Percentiles rank a stretch among this genome's conserved stretches.
These are phyloP conservation scores for Mesorhabditis sp. DNA, from an alignment of 2,888 invertebrate genomes.

Conservation along the genomic window DNA sequence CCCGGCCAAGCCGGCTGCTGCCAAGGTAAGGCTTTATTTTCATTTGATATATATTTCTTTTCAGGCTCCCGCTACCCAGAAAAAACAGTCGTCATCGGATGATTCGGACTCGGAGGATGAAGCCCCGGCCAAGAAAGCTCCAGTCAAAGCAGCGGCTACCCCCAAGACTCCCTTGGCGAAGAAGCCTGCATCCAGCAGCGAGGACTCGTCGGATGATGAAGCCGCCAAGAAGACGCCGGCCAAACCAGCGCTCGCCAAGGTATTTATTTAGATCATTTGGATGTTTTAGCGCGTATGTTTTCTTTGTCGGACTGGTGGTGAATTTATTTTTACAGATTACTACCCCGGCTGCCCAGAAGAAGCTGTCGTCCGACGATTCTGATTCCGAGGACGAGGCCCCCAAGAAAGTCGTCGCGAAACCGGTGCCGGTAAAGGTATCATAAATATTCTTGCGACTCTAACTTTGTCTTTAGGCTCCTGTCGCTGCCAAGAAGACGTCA, in stretches of 20 bases:
- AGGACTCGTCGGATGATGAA: slow-evolving; percentile 17
- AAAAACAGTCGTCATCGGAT: slow-evolving; percentile 14
- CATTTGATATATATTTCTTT: too few species aligned
- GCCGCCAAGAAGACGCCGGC: slow-evolving; percentile 10
- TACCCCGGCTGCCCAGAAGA: slow-evolving; percentile 8
- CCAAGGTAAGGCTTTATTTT: background rate
- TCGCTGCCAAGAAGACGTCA: slow-evolving; percentile 27
- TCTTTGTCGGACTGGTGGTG: background rate
- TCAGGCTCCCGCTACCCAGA: slow-evolving; percentile 9
- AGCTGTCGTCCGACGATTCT: slow-evolving; percentile 11
- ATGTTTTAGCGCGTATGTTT: background rate
- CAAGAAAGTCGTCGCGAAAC: background rate
- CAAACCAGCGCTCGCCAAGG: background rate
- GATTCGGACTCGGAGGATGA: slow-evolving; percentile 14
- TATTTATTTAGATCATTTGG: background rate
- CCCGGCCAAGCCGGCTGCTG: slow-evolving; percentile 13
- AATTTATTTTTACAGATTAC: background rate
- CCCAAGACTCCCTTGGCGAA: slow-evolving; percentile 20
- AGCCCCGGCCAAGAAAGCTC: background rate
- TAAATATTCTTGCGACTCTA: background rate
- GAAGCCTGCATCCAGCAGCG: slow-evolving; percentile 16
- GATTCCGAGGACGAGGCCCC: slow-evolving; percentile 19
- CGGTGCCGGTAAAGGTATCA: slow-evolving; percentile 7
- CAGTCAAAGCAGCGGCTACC: slow-evolving; percentile 14
- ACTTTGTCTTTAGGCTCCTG: slow-evolving; percentile 4